phyloP scores from a whole-genome alignment of 1,140 invertebrate genomes.

The Pseudomyrmex concolor region DNA sequence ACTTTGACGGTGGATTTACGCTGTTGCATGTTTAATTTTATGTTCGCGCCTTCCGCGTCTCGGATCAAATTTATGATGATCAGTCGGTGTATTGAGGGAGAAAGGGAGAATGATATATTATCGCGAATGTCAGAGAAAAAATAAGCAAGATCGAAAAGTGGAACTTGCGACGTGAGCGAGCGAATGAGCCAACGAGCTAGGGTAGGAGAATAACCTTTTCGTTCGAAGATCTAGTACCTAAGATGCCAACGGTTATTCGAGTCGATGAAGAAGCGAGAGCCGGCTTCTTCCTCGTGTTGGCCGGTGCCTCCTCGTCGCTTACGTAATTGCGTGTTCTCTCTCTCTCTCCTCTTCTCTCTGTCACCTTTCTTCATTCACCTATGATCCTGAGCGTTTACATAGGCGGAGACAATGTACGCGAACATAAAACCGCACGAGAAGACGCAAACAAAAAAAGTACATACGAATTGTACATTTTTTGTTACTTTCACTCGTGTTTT shows the following conservation, averaged over 20 bases:
- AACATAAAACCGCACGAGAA: neutral
- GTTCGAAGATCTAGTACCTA: constrained; percentile 59
- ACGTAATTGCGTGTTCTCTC: constrained; percentile 58
- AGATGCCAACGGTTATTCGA: constrained; percentile 65
- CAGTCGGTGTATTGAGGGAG: neutral
- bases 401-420: constrained; percentile 34
- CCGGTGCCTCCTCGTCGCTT: constrained; percentile 59
- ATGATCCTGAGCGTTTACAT: constrained; percentile 46
- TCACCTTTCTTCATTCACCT: constrained; percentile 45
- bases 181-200: neutral
- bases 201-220: constrained; percentile 36
- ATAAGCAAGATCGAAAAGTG: constrained; percentile 21
- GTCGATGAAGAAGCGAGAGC: constrained; percentile 35
- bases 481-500: neutral
- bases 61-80: constrained; percentile 40
- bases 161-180: constrained; percentile 23
- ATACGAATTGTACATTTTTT: too few relatives aligned
- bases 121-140: constrained; percentile 62
- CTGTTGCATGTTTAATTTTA: constrained; percentile 43
- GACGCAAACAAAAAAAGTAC: too few relatives aligned
- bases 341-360: neutral
- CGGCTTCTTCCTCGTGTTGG: constrained; percentile 53
- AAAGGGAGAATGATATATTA: constrained; percentile 47
- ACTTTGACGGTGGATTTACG: neutral
- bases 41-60: neutral